Conservation (phyloP, 2,113 vertebrate species). For the Sceloporus tristichus region DNA sequence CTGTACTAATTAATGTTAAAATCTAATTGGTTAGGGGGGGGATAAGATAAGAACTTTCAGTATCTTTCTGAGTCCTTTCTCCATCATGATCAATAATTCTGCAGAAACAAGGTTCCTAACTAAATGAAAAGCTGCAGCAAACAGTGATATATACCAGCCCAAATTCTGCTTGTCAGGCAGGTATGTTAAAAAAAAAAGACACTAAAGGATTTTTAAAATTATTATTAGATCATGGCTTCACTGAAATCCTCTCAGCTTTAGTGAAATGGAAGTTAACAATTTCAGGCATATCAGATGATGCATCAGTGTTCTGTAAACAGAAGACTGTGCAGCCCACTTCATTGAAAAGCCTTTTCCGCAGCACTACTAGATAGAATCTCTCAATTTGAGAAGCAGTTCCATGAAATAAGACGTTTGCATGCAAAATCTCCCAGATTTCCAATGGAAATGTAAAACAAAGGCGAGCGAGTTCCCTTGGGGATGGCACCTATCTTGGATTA, state of each 20-base stretch:
- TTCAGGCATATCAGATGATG: slow-evolving; percentile 81
- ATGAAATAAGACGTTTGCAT: slow-evolving; percentile 89
- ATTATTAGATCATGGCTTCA: slow-evolving; percentile 81
- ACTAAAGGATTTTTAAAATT: slow-evolving; percentile 73
- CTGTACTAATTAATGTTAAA: slow-evolving; percentile 1
- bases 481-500: slow-evolving; percentile 82
- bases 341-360: slow-evolving; percentile 82
- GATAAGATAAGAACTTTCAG: slow-evolving; percentile 44
- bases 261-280: slow-evolving; percentile 80
- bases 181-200: slow-evolving; percentile 77
- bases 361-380: slow-evolving; percentile 84
- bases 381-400: slow-evolving; percentile 85
- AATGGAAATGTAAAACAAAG: slow-evolving; percentile 86
- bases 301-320: slow-evolving; percentile 85
- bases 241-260: slow-evolving; percentile 80
- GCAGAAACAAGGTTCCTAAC: slow-evolving; percentile 68
- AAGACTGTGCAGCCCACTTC: slow-evolving; percentile 80
- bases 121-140: slow-evolving; percentile 72
- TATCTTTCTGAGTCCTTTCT: slow-evolving; percentile 50
- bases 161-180: slow-evolving; percentile 74
- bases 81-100: slow-evolving; percentile 73
- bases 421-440: slow-evolving; percentile 84
- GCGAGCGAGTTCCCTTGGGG: slow-evolving; percentile 78
- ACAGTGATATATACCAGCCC: slow-evolving; percentile 69
- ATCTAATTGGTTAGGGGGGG: slow-evolving; percentile 19